Evolutionary conservation across 2,888 invertebrate species (phyloP), one percentile per base, ranked within the genome.

Genomic region (Microdon myrmicae): DNA sequence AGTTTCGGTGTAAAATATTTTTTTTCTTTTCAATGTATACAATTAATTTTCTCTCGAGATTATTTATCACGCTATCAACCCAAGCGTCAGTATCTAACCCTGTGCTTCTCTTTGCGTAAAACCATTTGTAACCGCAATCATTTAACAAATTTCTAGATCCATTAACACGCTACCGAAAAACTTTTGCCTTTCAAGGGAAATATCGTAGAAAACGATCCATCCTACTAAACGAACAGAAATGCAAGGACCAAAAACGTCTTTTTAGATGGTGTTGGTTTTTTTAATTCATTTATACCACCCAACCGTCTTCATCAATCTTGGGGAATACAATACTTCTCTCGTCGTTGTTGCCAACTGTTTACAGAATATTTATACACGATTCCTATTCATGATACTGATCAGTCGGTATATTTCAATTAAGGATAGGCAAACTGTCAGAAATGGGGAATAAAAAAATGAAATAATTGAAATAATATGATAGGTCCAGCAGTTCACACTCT

Each of bases 321-420:
- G 17, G 20, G 3, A 55, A 10, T 17, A 13, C 2, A 12, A 23
- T 19, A 45, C 34, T 28, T 29, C 45, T 20, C n/a, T 47, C 20
- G 45, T 38, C 38, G 26, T 34, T 41, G 47, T 34, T 47, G 23
- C 47, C 39, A 55, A 35, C 39, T 55, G 47, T 47, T 39, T 55
- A 47, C 55, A 39, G 22, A 55, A 47, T 47, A 55, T 47, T 47
- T 55, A 47, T 55, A 49, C 51, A 58, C 47, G n/a, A n/a, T n/a
- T n/a, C n/a, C n/a, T n/a, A n/a, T n/a, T n/a, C n/a, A 58, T 56
- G 49, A 64, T 43, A 56, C 51, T 38, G 51, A n/a, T 37, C 41
- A 58, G 64, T 64, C 64, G 53, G 58, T 64, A 58, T 64, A 64
- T 64, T 64, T 64, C 64, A 64, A 64, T 64, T 64, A 64, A 48